Base-by-base conservation (phyloP, 30 jellyfish, hydroid and myxozoan genomes). In the Cassiopea xamachana region DNA sequence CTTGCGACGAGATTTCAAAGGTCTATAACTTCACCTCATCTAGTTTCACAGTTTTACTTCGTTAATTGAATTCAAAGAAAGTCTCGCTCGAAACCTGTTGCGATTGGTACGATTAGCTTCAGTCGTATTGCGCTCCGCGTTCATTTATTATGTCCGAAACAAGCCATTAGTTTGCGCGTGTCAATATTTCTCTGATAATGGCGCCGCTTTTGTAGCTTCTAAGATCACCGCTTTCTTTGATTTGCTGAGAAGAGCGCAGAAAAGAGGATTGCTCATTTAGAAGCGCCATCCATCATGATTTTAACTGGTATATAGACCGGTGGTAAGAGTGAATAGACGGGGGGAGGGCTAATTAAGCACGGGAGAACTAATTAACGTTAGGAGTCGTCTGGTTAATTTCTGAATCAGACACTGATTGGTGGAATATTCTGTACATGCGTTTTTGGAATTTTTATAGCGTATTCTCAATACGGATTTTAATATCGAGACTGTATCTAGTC, bases 121-220 rank as follows among this genome's bases (percentile, higher is more conserved):
- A 55, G n/a, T 64, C 60, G 44, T 68, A 14, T 55, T 50, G 58
- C 79, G 81, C 49, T 47, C 16, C 45, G 19, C 14, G 64, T 60
- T 61, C 89, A 67, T 80, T 80, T 80, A 60, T 80, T 61, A 80
- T 80, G 76, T 55, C 89, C 89, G 89, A 80, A 71, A 43, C 80
- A 60, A 80, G 69, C 60, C 45, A 61, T 58, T 12, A n/a, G 59
- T 60, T 51, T 46, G 60, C 79, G 79, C 76, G 89, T 80, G 89
- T 80, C 89, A 80, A 80, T 80, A 80, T 80, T 80, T 17, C 69
- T 47, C 77, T 48, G 75, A 39, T 19, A 48, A 48, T 60, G 89
- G 89, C 89, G 89, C 89, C 89, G 77, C 43, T 45, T 46, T 58
- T 73, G 79, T 19, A 46, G 76, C 79, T 49, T 80, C 74, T 68